Evolutionary conservation across 2,113 vertebrate genomes (phyloP), one percentile per base, ranked within the genome.

Genomic region (Peromyscus polionotus): DNA sequence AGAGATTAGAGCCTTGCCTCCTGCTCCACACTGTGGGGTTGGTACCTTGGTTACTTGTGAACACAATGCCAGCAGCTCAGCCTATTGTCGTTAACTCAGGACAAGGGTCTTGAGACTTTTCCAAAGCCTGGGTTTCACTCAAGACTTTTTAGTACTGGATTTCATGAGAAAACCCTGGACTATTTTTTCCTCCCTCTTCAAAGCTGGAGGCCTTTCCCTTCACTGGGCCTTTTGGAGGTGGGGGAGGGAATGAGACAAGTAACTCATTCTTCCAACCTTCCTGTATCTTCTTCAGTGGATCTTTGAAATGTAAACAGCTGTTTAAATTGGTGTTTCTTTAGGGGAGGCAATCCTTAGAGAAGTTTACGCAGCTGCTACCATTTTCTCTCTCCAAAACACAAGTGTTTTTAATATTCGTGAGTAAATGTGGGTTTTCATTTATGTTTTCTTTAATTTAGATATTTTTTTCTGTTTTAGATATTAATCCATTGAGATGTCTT

Each of bases 401-500:
- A 57, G 19, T 95, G 89, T 97, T 97, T 95, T 96, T 93, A 88
- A 65, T 86, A 90, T 65, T 75, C 67, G 8, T 79, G 63, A 88
- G 42, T n/a, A 0, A 72, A 68, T n/a, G 68, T 42, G 48, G 89
- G 12, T n/a, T 45, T 96, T 97, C n/a, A 93, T 54, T 97, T 96
- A 76, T 75, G 97, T 88, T 61, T 68, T 96, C 96, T 68, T 3
- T 61, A 28, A 28, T 63, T 68, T 87, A 59, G 67, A 13, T 93
- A 73, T 87, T 63, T 63, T 67, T 96, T 97, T 81, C 6, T 54
- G 24, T 12, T 54, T 65, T 81, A 54, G 67, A 11, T 90, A 36
- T 85, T 95, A 95, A 70, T 96, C 95, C 96, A 24, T 87, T 97
- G 94, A 96, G 59, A 65, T 93, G 80, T 4, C 20, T 12, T 96